Evolutionary conservation across 1,140 invertebrate species (phyloP).

Genomic region (Tetragnatha versicolor): DNA sequence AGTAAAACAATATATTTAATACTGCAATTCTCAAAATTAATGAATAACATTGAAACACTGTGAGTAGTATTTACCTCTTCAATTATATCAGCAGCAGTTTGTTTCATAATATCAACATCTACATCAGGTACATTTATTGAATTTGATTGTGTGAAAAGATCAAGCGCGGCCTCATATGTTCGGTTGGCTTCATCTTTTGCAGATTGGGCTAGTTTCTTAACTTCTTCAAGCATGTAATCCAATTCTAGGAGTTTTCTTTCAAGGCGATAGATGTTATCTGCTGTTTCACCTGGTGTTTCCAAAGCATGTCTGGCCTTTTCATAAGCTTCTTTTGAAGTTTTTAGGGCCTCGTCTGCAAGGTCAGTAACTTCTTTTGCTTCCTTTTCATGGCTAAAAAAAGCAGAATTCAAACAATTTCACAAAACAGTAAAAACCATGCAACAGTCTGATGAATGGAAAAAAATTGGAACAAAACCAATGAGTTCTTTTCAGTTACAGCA

Average conservation of each 20-base stretch:
- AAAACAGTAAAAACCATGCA: too few species aligned
- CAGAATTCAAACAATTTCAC: not conserved
- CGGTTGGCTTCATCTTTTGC: constrained; percentile 75
- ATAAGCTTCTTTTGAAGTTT: constrained; percentile 82
- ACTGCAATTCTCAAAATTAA: too few species aligned
- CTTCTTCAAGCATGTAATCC: constrained; percentile 16
- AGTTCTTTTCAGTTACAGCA: too few species aligned
- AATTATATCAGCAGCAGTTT: constrained; percentile 68
- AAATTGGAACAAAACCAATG: too few species aligned
- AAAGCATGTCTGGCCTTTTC: constrained; percentile 81
- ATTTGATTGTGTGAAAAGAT: constrained; percentile 77
- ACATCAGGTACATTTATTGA: constrained; percentile 74
- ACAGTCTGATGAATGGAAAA: too few species aligned
- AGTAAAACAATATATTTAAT: not conserved
- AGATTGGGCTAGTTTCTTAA: constrained; percentile 71
- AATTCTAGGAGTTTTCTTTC: constrained; percentile 44
- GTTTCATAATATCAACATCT: constrained; percentile 74
- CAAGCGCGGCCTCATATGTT: constrained; percentile 81
- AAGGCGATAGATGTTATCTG: constrained; percentile 60
- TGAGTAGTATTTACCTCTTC: constrained; percentile 59
- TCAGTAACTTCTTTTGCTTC: constrained; percentile 80
- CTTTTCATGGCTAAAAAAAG: constrained; percentile 64
- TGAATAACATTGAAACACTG: not conserved
- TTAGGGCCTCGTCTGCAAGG: constrained; percentile 80
- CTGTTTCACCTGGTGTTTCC: constrained; percentile 73